A percentile compares a stretch with the other conserved stretches of the same genome.
Conservation (phyloP, 37 sponge, comb jelly and placozoan genomes). For the Cladorhizidae sp. region DNA sequence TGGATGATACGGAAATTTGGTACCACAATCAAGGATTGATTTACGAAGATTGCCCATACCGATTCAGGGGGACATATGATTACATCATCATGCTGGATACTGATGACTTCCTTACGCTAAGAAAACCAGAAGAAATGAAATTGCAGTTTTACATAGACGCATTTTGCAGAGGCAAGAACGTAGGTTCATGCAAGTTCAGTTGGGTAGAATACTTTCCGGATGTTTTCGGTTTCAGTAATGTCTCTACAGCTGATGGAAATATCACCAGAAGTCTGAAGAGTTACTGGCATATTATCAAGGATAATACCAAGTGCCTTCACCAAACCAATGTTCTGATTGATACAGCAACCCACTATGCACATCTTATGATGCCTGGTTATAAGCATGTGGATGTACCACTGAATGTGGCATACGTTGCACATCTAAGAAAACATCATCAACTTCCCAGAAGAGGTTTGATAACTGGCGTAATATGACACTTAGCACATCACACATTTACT, state of each 20-base stretch:
- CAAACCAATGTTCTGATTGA: conserved; percentile 4
- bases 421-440: conserved; percentile 3
- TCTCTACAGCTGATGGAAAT: conserved; percentile 12
- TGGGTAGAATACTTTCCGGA: conserved; percentile 31
- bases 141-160: conserved; percentile 34
- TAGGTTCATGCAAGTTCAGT: conserved; percentile 31
- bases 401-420: conserved; percentile 10
- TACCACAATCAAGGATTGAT: conserved; percentile 32
- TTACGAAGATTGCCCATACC: conserved; percentile 31
- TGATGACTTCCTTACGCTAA: conserved; percentile 27
- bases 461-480: too few species aligned
- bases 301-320: conserved; percentile 15
- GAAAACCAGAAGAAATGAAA: not conserved
- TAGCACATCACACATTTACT: too few species aligned
- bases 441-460: not conserved
- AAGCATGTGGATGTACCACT: not conserved
- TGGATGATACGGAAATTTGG: not conserved
- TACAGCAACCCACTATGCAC: conserved; percentile 12
- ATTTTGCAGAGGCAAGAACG: conserved; percentile 7
- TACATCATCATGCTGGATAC: conserved; percentile 18
- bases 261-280: not conserved
- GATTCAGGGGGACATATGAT: conserved; percentile 25
- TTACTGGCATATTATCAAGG: not conserved
- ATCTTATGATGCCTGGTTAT: conserved; percentile 12
- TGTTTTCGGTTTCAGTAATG: not conserved